Conservation (phyloP, 2,888 invertebrate genomes). For the Caenorhabditis sp. region DNA sequence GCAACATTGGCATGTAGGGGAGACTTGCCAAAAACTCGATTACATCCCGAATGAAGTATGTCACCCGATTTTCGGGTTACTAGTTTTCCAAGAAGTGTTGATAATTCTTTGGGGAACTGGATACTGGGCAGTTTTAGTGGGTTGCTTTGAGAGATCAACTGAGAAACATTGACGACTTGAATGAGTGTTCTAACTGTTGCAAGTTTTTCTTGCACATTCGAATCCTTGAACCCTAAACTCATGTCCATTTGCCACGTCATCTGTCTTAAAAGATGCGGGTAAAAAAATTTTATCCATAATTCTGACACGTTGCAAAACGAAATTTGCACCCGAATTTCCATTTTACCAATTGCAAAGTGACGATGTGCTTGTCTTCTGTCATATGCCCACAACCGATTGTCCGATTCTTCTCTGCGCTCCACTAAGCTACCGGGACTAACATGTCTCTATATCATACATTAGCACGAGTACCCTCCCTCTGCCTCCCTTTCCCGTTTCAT, state of each 20-base stretch:
- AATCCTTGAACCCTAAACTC: neutral
- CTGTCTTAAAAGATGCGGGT: neutral
- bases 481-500: neutral
- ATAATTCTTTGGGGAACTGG: slow-evolving; percentile 43
- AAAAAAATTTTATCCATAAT: slow-evolving; percentile 13
- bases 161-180: slow-evolving; percentile 39
- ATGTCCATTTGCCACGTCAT: slow-evolving; percentile 6
- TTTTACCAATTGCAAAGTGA: neutral
- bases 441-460: slow-evolving; percentile 45
- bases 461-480: slow-evolving; percentile 15
- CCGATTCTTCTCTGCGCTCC: slow-evolving; percentile 5
- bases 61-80: slow-evolving; percentile 18
- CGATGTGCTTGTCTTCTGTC: neutral
- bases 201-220: too few species aligned
- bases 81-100: slow-evolving; percentile 15
- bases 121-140: neutral
- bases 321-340: neutral
- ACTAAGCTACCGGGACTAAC: slow-evolving; percentile 48
- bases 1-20: slow-evolving; percentile 38
- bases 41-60: slow-evolving; percentile 26
- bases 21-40: slow-evolving; percentile 30
- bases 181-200: slow-evolving; percentile 35
- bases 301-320: slow-evolving; percentile 24
- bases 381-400: neutral
- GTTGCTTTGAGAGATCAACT: slow-evolving; percentile 12